Conservation (phyloP, 2,888 invertebrate species). For the Plebejus argus region DNA sequence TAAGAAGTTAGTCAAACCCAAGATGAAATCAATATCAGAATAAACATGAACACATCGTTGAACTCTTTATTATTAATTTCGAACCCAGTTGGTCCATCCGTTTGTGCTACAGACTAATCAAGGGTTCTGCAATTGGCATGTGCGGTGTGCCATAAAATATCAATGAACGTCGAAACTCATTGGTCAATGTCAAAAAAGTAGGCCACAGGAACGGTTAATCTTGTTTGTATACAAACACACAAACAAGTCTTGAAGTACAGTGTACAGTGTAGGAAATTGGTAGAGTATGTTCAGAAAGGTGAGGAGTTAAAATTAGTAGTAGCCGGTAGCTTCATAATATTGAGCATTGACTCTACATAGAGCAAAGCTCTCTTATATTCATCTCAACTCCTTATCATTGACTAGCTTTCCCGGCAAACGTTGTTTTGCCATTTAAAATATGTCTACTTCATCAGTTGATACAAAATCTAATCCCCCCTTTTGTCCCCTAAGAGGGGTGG, state of each 20-base stretch:
- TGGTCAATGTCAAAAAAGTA: background rate
- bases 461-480: no score
- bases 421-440: no score
- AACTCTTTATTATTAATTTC: no score
- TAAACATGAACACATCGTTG: background rate
- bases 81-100: background rate
- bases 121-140: slow-evolving; percentile 15
- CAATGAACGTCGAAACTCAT: background rate
- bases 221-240: background rate
- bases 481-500: no score
- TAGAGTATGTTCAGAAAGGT: background rate
- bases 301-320: background rate
- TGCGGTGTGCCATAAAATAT: slow-evolving; percentile 12
- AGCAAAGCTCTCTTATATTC: background rate
- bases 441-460: no score
- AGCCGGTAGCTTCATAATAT: background rate
- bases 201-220: background rate
- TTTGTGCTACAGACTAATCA: background rate
- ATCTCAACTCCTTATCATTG: background rate
- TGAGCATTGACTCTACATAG: background rate
- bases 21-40: background rate
- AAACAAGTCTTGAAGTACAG: background rate
- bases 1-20: background rate
- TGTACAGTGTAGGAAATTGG: background rate
- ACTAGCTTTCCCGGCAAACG: no score